These are phyloP conservation scores for Hyperoplus immaculatus DNA, from an alignment of 2,797 vertebrate species.

Conservation along the genomic window DNA sequence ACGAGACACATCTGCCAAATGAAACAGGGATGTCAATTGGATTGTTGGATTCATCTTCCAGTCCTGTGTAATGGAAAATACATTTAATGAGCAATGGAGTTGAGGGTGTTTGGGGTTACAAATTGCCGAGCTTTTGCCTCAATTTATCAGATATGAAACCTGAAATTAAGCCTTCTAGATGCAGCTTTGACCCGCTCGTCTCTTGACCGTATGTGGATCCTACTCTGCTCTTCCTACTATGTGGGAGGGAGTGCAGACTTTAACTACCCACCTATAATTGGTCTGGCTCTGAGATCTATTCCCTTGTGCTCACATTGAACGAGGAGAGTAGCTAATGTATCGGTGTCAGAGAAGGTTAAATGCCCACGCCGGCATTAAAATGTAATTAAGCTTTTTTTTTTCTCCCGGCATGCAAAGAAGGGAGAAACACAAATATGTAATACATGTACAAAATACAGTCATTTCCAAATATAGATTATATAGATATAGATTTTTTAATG, in stretches of 20 bases:
- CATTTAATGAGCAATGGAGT: slow-evolving; percentile 10
- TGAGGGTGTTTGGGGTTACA: slow-evolving; percentile 4
- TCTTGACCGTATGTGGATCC: too few species aligned
- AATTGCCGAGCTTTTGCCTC: slow-evolving; percentile 12
- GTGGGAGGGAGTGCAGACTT: slow-evolving; percentile 34
- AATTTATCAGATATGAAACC: slow-evolving; percentile 19
- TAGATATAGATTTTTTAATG: slow-evolving; percentile 14
- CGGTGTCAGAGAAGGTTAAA: slow-evolving; percentile 77
- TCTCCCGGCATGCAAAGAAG: slow-evolving; percentile 23
- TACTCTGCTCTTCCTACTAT: neutral
- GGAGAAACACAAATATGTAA: slow-evolving; percentile 14
- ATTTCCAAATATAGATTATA: neutral
- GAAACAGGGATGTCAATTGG: slow-evolving; percentile 27
- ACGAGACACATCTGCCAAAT: slow-evolving; percentile 29
- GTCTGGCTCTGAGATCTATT: slow-evolving; percentile 62
- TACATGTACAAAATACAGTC: neutral
- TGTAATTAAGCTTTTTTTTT: slow-evolving; percentile 66
- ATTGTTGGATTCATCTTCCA: slow-evolving; percentile 27
- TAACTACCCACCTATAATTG: slow-evolving; percentile 65
- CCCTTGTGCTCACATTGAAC: slow-evolving; percentile 55
- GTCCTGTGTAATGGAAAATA: neutral
- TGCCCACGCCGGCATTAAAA: slow-evolving; percentile 60
- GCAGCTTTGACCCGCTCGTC: slow-evolving; percentile 1
- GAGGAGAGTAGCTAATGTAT: slow-evolving; percentile 67
- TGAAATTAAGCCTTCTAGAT: slow-evolving; percentile 22